These are phyloP conservation scores for Muschampia staudingeri DNA, from an alignment of 2,888 invertebrate genomes.

Conservation along the genomic window DNA sequence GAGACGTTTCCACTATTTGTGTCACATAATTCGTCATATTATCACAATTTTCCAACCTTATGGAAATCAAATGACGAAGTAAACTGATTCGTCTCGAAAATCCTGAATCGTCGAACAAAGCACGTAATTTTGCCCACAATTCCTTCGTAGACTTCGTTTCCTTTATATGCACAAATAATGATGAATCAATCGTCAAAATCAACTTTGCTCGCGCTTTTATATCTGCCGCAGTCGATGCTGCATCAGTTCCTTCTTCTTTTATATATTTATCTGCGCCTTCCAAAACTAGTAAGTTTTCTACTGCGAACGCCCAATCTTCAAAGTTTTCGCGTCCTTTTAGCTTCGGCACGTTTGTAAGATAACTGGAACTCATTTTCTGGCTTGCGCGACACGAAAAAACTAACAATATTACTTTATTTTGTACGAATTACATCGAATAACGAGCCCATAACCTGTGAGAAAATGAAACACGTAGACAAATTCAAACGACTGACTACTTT, in stretches of 20 bases:
- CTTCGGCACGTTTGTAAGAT: background rate
- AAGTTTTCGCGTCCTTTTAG: background rate
- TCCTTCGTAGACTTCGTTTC: constrained; percentile 61
- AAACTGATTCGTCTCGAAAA: constrained; percentile 53
- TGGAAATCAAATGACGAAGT: constrained; percentile 52
- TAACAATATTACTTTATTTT: too few relatives aligned
- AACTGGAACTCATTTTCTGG: background rate
- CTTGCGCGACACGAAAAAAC: background rate
- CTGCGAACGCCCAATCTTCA: background rate
- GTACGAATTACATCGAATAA: too few relatives aligned
- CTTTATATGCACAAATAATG: constrained; percentile 59
- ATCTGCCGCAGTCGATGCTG: background rate
- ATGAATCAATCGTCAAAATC: background rate
- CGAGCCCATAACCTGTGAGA: too few relatives aligned
- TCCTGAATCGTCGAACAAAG: constrained; percentile 62
- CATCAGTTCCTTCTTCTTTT: background rate
- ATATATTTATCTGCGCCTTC: background rate
- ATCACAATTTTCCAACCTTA: constrained; percentile 18
- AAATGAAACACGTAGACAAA: too few relatives aligned
- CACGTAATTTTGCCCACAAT: constrained; percentile 59
- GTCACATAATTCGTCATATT: constrained; percentile 63
- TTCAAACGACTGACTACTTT: too few relatives aligned
- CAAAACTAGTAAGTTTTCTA: background rate
- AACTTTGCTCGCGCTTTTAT: background rate
- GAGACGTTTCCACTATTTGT: constrained; percentile 66